Percentiles rank a stretch among this genome's conserved stretches.
Evolutionary conservation across 1,140 invertebrate species (phyloP).

Genomic region (Pinna nobilis): DNA sequence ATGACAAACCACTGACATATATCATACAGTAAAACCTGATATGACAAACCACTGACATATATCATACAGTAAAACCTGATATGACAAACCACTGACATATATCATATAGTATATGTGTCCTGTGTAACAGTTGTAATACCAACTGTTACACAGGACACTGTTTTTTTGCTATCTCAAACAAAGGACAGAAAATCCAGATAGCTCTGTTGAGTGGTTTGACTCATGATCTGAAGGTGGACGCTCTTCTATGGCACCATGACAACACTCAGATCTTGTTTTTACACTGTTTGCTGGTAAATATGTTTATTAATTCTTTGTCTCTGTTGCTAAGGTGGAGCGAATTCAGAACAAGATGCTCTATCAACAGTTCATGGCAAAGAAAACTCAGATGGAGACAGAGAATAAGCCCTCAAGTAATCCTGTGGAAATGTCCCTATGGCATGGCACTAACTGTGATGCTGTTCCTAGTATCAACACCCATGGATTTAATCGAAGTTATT

Average conservation of each 20-base stretch:
- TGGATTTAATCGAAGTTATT: constrained; percentile 60
- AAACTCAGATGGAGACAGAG: constrained; percentile 31
- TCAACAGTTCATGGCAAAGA: constrained; percentile 53
- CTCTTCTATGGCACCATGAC: too few species aligned
- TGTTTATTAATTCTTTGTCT: too few species aligned
- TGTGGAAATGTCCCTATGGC: constrained; percentile 48
- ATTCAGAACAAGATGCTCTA: constrained; percentile 53
- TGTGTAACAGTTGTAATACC: too few species aligned
- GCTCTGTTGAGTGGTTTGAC: too few species aligned
- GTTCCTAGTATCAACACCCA: constrained; percentile 49
- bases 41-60: background rate
- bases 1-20: background rate
- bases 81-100: background rate
- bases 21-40: background rate
- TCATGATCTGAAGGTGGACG: too few species aligned
- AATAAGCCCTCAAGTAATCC: constrained; percentile 30
- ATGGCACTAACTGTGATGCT: constrained; percentile 44
- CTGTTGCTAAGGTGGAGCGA: constrained; percentile 56
- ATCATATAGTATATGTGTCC: background rate
- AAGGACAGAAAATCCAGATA: too few species aligned
- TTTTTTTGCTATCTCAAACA: too few species aligned
- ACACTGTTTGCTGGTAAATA: too few species aligned
- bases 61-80: background rate
- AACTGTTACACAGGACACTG: too few species aligned
- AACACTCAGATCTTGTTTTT: too few species aligned